These are phyloP conservation scores for Pardalotus punctatus DNA, from an alignment of 2,113 vertebrate species.

Conservation along the genomic window DNA sequence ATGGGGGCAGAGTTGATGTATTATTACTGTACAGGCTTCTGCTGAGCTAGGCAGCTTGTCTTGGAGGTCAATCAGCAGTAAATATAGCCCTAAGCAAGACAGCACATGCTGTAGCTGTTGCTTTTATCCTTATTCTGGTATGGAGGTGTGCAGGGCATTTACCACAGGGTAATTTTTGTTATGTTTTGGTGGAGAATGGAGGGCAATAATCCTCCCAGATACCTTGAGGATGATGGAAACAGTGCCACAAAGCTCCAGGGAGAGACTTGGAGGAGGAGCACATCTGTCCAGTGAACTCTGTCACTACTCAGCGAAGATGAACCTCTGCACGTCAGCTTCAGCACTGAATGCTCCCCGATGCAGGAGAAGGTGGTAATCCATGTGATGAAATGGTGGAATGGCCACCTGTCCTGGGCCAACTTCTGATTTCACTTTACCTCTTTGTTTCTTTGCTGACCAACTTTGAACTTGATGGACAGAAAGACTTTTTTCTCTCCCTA, in stretches of 20 bases:
- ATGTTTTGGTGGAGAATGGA: background rate
- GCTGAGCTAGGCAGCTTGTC: slow-evolving; percentile 12
- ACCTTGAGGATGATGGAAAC: background rate
- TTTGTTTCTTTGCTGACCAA: background rate
- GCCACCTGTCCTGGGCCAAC: background rate
- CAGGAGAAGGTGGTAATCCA: background rate
- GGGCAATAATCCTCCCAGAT: background rate
- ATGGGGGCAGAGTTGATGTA: background rate
- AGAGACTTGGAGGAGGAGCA: background rate
- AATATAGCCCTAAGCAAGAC: background rate
- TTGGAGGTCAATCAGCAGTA: background rate
- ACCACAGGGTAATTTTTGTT: background rate
- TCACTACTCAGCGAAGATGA: background rate
- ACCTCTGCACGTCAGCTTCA: background rate
- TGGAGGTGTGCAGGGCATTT: background rate
- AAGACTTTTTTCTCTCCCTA: background rate
- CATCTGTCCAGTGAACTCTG: background rate
- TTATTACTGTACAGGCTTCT: background rate
- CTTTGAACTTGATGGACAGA: background rate
- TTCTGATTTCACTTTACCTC: background rate
- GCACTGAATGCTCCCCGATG: background rate
- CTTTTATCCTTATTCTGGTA: background rate
- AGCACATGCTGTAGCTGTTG: background rate
- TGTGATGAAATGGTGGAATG: background rate
- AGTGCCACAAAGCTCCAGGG: background rate